A percentile compares a stretch with the other conserved stretches of the same genome.
phyloP scores from a whole-genome alignment of 1,140 invertebrate species.

The Leptinotarsa lineolata region DNA sequence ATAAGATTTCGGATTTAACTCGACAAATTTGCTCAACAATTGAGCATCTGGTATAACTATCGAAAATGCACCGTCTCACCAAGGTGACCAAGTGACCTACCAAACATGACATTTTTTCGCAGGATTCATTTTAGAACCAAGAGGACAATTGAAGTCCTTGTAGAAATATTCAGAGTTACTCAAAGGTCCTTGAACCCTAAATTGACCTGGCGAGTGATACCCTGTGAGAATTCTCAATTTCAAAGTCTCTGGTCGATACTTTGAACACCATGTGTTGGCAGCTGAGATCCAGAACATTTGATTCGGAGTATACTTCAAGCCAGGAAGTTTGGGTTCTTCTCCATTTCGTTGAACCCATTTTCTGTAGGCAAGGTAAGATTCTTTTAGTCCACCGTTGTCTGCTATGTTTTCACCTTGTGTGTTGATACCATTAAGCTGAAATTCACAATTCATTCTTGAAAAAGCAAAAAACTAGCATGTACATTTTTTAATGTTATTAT shows the following conservation, averaged over 20 bases:
- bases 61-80: too few relatives aligned
- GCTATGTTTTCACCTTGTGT: conserved; percentile 72
- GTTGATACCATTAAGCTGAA: conserved; percentile 65
- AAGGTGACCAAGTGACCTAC: conserved; percentile 53
- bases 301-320: conserved; percentile 55
- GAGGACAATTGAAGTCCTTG: conserved; percentile 83
- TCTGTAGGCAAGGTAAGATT: conserved; percentile 65
- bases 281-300: conserved; percentile 81
- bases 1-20: too few relatives aligned
- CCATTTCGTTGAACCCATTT: conserved; percentile 54
- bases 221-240: conserved; percentile 76
- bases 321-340: conserved; percentile 57
- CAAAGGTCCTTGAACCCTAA: conserved; percentile 85
- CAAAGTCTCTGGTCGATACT: conserved; percentile 71
- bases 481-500: too few relatives aligned
- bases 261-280: conserved; percentile 71
- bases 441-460: conserved; percentile 1
- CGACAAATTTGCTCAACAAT: too few relatives aligned
- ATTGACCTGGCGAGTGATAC: conserved; percentile 77
- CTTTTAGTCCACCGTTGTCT: conserved; percentile 70
- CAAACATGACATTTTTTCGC: conserved; percentile 82
- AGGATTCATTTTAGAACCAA: conserved; percentile 85
- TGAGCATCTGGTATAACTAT: too few relatives aligned
- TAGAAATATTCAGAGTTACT: conserved; percentile 90
- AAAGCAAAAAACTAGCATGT: not conserved